Evolutionary conservation across 2,888 invertebrate species (phyloP).

Genomic region (Omphaloscelis lunosa): DNA sequence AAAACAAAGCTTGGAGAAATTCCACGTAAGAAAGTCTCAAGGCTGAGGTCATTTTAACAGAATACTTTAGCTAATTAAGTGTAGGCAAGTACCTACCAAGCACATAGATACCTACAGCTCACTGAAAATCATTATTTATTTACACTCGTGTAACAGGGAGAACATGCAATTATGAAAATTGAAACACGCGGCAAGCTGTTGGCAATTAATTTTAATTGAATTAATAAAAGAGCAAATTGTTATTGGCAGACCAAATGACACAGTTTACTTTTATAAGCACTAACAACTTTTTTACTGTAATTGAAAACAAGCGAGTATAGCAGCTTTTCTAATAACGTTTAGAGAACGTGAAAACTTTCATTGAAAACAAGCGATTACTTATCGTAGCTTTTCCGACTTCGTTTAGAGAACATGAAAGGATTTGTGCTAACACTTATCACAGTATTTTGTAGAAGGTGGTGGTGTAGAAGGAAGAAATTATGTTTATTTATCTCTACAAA

Average conservation of each 20-base stretch:
- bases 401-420: not conserved
- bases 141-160: slow-evolving; percentile 31
- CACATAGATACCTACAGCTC: slow-evolving; percentile 9
- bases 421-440: not conserved
- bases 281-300: not conserved
- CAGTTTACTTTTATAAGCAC: slow-evolving; percentile 4
- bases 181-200: slow-evolving; percentile 43
- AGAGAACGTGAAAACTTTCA: not conserved
- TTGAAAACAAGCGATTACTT: too few species aligned
- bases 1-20: slow-evolving; percentile 26
- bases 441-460: too few species aligned
- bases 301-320: not conserved
- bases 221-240: slow-evolving; percentile 24
- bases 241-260: slow-evolving; percentile 21
- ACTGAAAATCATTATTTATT: slow-evolving; percentile 58
- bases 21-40: slow-evolving; percentile 19
- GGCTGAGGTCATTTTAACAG: slow-evolving; percentile 29
- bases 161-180: slow-evolving; percentile 60
- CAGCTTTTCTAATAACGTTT: not conserved
- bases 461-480: too few species aligned
- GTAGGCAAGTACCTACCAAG: slow-evolving; percentile 30
- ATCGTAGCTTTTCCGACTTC: too few species aligned
- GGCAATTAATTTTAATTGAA: slow-evolving; percentile 50
- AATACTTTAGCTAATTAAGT: slow-evolving; percentile 61
- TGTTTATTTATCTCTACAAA: too few species aligned